These are phyloP conservation scores for Drepana falcataria DNA, from an alignment of 2,888 invertebrate genomes.

Conservation along the genomic window DNA sequence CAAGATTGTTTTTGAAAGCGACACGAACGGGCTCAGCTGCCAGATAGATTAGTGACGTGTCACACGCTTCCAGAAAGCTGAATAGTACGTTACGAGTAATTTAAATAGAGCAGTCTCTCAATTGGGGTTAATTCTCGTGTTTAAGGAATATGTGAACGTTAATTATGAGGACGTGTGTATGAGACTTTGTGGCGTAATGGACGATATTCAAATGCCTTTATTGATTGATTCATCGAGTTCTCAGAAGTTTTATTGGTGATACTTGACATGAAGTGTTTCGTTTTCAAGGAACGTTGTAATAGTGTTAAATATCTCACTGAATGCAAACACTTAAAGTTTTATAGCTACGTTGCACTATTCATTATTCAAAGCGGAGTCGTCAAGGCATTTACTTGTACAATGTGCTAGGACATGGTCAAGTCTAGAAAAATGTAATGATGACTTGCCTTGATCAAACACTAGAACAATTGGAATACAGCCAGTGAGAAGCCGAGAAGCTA, in stretches of 20 bases:
- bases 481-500: background rate
- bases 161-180: conserved; percentile 55
- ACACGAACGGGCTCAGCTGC: conserved; percentile 27
- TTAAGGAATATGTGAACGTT: conserved; percentile 75
- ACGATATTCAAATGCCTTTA: conserved; percentile 13
- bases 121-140: conserved; percentile 78
- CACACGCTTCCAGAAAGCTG: conserved; percentile 75
- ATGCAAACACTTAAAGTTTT: too few species aligned
- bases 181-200: conserved; percentile 36
- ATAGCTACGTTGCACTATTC: too few species aligned
- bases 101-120: conserved; percentile 77
- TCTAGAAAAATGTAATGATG: background rate
- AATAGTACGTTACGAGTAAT: conserved; percentile 70
- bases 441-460: background rate
- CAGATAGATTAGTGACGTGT: conserved; percentile 68
- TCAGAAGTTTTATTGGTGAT: background rate
- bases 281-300: background rate
- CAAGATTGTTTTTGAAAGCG: conserved; percentile 4
- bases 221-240: conserved; percentile 19
- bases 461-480: background rate
- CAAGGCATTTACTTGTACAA: background rate
- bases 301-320: background rate
- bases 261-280: background rate
- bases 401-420: background rate
- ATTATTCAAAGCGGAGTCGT: background rate